Evolutionary conservation across 2,113 vertebrate genomes (phyloP), one percentile per base, ranked within the genome.

Genomic region (Erpornis zantholeuca): DNA sequence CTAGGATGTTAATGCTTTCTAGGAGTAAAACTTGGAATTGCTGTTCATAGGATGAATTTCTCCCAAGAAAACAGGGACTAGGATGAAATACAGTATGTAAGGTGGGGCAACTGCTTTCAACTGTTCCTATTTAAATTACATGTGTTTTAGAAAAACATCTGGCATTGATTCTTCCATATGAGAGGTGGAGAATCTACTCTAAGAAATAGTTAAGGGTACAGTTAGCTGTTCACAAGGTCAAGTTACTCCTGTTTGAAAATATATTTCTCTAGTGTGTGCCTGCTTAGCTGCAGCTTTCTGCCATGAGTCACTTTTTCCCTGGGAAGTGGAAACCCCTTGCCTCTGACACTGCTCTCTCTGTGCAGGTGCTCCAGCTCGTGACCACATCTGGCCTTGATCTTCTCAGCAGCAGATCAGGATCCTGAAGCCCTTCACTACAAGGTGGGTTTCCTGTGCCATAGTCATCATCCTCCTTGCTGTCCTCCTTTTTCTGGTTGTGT

Each of bases 351-450:
- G 36, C 59, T 49, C 13, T 69, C 36, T 42, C 75, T 9, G 0
- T 16, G 50, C 68, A 85, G 92, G 73, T 77, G 54, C 79, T 45
- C 38, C n/a, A 72, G 65, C 54, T 69, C 0, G 7, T 35, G 24
- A 56, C 53, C 44, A 8, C 45, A 0, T 45, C 69, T 75, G 64
- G 45, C 73, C 23, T 75, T 2, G 3, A 70, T 15, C 36, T 71
- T 57, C 64, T 71, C 69, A 66, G 47, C 50, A 61, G 59, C 59
- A 60, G 68, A 61, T 44, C 4, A 3, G 27, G 28, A 18, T 79
- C 25, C 29, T 0, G 0, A 64, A 87, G 22, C 15, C 40, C 25
- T 54, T 61, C 7, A 0, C 33, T 38, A 27, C 24, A 28, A 90
- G 88, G 82, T 90, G 52, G 25, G 85, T 90, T 84, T 94, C 59